Evolutionary conservation across 2,797 vertebrate genomes (phyloP), one percentile per base, ranked within the genome.

Genomic region (Alectoris magna): DNA sequence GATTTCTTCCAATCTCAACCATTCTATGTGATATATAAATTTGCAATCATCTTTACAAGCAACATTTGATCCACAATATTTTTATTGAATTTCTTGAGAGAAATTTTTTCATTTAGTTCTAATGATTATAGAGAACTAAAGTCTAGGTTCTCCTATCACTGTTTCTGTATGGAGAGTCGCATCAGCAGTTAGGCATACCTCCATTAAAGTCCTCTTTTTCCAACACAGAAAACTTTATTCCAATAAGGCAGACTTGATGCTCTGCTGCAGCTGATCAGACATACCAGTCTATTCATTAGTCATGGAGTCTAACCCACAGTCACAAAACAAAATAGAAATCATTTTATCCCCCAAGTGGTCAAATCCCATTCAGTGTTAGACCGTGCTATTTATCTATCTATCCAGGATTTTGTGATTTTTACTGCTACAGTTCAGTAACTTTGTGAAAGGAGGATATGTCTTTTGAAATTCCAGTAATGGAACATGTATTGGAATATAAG

Each of bases 261-360:
- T 88, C 36, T 80, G 69, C 53, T 77, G 58, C 49, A 83, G 64
- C 43, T 63, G 69, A 87, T 69, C 53, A 88, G 49, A 88, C 34
- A 74, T 39, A 69, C 39, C n/a, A 6, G 2, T 80, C 56, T 88
- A 56, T 87, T 90, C 84, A 87, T 93, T 93, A 93, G 81, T 82
- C 78, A 88, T 1, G 0, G 88, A 90, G 29, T 55, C 64, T 89
- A 91, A 95, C 59, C 66, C 34, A 84, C 36, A 89, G 63, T 72
- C 46, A 75, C 58, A 83, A 93, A 89, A 71, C 15, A 91, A 93
- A 88, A 76, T 15, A 88, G 34, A 90, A 95, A 95, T 91, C 4
- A 83, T 84, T 80, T 94, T 93, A 84, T 79, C 56, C 29, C 74
- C 48, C 39, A 87, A 82, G 74, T 70, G 74, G 48, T 82, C 68